Evolutionary conservation across 2,797 vertebrate genomes (phyloP), one percentile per base, ranked within the genome.

Genomic region (Microchirus variegatus): DNA sequence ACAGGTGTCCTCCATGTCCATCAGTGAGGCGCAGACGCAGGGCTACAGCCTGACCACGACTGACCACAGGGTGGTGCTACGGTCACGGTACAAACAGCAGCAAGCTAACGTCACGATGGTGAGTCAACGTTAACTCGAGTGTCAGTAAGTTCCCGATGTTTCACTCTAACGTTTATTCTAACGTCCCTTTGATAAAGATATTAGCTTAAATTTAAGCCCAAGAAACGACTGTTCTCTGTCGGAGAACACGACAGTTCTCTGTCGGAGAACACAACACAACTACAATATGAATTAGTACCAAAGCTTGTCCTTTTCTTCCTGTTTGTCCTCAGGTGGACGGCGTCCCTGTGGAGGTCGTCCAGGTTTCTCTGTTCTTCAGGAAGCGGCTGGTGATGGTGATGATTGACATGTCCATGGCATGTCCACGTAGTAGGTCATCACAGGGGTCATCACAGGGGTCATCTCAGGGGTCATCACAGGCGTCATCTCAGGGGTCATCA

Each of bases 351-450:
- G 81, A 89, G 49, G 67, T 79, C 0, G 31, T 92, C 35, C 57
- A 10, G 1, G 80, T 66, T 0, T 88, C 73, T 2, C 59, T 92
- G 48, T 83, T 92, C 89, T 93, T 92, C 63, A 92, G 85, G 49
- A 88, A 87, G 82, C 87, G 90, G 63, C 91, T 93, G 85, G 58
- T 80, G 31, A 77, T 94, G 55, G 47, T 92, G 70, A 78, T 93
- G 75, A 81, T 93, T 0, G 93, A 94, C 64, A 73, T 91, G 0
- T 91, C 94, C 4, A 85, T 92, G 40, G 91, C 92, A 59, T 95
- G 94, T 64, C 83, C 93, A 15, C 57, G 89, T 57, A 87, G 94
- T 93, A 90, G 80, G 88, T n/a, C n/a, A n/a, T n/a, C n/a, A n/a
- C n/a, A n/a, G n/a, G n/a, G n/a, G n/a, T n/a, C n/a, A n/a, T n/a